These are phyloP conservation scores for Harpegnathos saltator DNA, from an alignment of 1,140 invertebrate species.

Conservation along the genomic window DNA sequence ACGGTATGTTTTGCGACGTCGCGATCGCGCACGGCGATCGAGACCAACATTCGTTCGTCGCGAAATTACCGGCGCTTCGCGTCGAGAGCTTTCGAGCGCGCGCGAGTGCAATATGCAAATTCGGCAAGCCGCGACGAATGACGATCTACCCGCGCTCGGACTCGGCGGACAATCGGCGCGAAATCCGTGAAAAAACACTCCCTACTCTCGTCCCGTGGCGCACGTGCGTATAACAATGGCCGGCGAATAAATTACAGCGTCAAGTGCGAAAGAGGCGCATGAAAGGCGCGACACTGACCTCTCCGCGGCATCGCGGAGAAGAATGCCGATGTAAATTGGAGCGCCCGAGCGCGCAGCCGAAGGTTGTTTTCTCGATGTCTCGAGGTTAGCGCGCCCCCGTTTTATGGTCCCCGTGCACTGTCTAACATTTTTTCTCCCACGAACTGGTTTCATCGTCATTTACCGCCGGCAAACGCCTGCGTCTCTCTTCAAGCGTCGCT, in stretches of 20 bases:
- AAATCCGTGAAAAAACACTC: slow-evolving; percentile 13
- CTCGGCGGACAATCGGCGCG: background rate
- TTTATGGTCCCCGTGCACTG: slow-evolving; percentile 61
- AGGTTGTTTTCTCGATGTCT: slow-evolving; percentile 72
- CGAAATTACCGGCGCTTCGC: too few relatives aligned
- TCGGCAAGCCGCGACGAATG: background rate
- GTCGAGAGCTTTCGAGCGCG: too few relatives aligned
- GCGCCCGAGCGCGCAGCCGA: slow-evolving; percentile 54
- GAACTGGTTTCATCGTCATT: slow-evolving; percentile 67
- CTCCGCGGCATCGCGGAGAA: slow-evolving; percentile 53
- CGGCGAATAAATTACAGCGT: slow-evolving; percentile 1
- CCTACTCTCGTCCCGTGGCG: background rate
- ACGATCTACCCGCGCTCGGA: background rate
- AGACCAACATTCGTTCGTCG: too few relatives aligned
- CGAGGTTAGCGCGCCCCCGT: slow-evolving; percentile 74
- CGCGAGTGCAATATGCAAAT: too few relatives aligned
- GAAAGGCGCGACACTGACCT: slow-evolving; percentile 59
- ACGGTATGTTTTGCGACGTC: slow-evolving; percentile 73
- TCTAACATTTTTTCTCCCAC: slow-evolving; percentile 52
- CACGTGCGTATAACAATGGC: background rate
- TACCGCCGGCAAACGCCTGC: too few relatives aligned
- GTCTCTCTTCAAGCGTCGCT: too few relatives aligned
- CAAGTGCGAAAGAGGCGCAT: slow-evolving; percentile 15
- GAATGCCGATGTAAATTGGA: slow-evolving; percentile 48
- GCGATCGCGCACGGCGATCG: background rate